These are phyloP conservation scores for Charanyca ferruginea DNA, from an alignment of 2,888 invertebrate genomes.

Conservation along the genomic window DNA sequence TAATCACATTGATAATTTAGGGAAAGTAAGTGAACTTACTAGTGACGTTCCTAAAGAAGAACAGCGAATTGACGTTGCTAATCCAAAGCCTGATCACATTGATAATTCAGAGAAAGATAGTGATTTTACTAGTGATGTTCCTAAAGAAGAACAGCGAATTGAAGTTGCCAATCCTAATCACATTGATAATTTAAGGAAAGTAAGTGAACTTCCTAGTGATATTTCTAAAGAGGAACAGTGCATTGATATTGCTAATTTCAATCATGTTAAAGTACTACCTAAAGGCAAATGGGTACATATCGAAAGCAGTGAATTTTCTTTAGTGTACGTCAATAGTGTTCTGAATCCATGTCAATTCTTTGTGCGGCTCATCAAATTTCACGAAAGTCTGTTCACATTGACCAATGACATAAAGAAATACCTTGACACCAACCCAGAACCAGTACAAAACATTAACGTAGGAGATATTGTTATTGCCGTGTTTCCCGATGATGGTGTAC, in stretches of 20 bases:
- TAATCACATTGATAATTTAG: too few species aligned
- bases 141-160: too few species aligned
- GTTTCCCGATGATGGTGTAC: constrained; percentile 83
- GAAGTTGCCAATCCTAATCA: constrained; percentile 89
- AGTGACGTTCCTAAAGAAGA: too few species aligned
- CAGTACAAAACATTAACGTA: constrained; percentile 68
- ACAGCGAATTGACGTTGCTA: too few species aligned
- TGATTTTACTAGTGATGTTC: too few species aligned
- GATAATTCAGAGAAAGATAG: too few species aligned
- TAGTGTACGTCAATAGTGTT: constrained; percentile 84
- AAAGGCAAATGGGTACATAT: constrained; percentile 88
- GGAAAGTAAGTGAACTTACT: too few species aligned
- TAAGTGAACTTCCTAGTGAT: constrained; percentile 82
- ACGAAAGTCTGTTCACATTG: constrained; percentile 79
- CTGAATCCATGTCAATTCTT: constrained; percentile 87
- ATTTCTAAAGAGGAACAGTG: constrained; percentile 42
- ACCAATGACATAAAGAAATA: constrained; percentile 83
- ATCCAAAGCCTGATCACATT: too few species aligned
- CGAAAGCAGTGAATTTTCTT: constrained; percentile 78
- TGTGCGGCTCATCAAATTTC: constrained; percentile 86
- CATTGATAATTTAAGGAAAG: constrained; percentile 83
- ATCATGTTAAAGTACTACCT: constrained; percentile 56
- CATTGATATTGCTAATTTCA: constrained; percentile 58
- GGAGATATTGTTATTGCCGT: constrained; percentile 89
- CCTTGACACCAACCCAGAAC: constrained; percentile 67